Conservation (phyloP, 2,888 invertebrate genomes). For the Clusia tigrina region DNA sequence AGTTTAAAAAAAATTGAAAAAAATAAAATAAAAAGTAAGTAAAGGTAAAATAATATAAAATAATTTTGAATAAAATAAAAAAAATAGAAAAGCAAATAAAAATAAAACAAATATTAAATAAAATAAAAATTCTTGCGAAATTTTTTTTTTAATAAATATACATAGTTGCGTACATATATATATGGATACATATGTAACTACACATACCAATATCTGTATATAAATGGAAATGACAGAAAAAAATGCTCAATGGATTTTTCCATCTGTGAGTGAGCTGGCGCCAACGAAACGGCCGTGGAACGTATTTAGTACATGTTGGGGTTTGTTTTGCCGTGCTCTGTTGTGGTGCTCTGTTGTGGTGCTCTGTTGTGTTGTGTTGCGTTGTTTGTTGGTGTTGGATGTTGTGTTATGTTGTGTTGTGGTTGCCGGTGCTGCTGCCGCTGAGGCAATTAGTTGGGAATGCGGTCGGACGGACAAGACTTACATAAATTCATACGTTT, state of each 20-base stretch:
- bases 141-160: neutral
- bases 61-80: neutral
- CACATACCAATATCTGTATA: neutral
- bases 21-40: too few species aligned
- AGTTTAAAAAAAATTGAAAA: too few species aligned
- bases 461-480: conserved; percentile 13
- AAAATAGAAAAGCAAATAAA: neutral
- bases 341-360: neutral
- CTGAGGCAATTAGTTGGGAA: conserved; percentile 23
- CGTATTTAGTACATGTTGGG: conserved; percentile 2
- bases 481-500: too few species aligned
- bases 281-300: conserved; percentile 2
- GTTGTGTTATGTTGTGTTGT: too few species aligned
- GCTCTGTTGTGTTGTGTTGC: neutral
- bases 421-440: neutral
- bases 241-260: conserved; percentile 28
- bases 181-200: too few species aligned
- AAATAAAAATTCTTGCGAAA: neutral
- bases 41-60: too few species aligned
- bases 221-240: conserved; percentile 1
- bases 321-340: neutral
- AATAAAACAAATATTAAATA: neutral
- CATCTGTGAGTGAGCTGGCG: conserved; percentile 11
- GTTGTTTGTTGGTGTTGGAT: too few species aligned
- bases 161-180: too few species aligned